Evolutionary conservation across 2,113 vertebrate genomes (phyloP), one percentile per base, ranked within the genome.

Genomic region (Paralichthys olivaceus): DNA sequence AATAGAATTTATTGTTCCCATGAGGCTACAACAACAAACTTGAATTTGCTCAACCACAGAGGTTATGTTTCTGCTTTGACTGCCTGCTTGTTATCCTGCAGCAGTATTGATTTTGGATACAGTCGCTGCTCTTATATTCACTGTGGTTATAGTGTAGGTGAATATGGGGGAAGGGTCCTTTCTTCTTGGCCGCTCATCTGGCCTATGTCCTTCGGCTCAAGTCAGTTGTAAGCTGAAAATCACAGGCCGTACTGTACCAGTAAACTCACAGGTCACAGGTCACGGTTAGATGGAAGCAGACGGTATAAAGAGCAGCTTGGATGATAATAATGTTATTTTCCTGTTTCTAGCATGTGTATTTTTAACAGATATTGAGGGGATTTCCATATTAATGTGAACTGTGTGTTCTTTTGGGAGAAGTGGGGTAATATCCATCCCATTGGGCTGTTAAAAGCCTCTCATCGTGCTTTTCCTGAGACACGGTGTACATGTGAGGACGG

Each of bases 71-170:
- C 28, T 51, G 43, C 72, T 59, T 72, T 71, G 53, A 75, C 79
- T 77, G 62, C 71, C 57, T 37, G 23, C 68, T 84, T 63, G 58
- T 88, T 74, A 65, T 79, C 55, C 66, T 63, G 71, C 22, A 60
- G 60, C 56, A 47, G 65, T 83, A 88, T 85, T 85, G 83, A 83
- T 85, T 74, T 23, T 62, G 43, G 37, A 76, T 26, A 37, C 32
- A 40, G 55, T 34, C 51, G 34, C 29, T 69, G 66, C 26, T 57
- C 63, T 62, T 60, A 51, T 59, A 75, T 75, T 64, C 29, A 55
- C 32, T 45, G 51, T 49, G 55, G 23, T 55, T 69, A 29, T 55
- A 67, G 4, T 69, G 32, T 12, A 76, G 53, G 67, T 53, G 66
- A 72, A 65, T 60, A 78, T 47, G 23, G 26, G 22, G 19, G 34